A percentile compares a stretch with the other conserved stretches of the same genome.
These are phyloP conservation scores for Epiblema foenella DNA, from an alignment of 2,888 invertebrate genomes.

Conservation along the genomic window DNA sequence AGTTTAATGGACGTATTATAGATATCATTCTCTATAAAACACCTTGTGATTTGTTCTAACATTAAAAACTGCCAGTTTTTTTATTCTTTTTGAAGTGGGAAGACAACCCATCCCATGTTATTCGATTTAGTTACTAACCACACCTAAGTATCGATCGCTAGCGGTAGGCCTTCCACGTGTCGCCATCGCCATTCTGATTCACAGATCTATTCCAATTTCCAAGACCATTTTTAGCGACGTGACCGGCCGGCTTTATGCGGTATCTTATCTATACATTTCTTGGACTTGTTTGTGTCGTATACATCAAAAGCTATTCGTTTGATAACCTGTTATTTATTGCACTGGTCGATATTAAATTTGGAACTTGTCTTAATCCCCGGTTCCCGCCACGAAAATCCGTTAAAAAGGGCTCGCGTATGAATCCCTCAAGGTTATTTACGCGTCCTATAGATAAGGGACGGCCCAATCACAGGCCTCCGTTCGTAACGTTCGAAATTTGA, in stretches of 20 bases:
- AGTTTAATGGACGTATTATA: constrained; percentile 1
- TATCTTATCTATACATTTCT: constrained; percentile 32
- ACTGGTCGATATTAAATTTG: constrained; percentile 12
- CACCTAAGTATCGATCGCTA: constrained; percentile 54
- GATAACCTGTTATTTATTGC: constrained; percentile 20
- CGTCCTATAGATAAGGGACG: constrained; percentile 75
- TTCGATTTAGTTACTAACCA: constrained; percentile 45
- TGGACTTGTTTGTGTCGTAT: constrained; percentile 11
- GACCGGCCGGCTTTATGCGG: constrained; percentile 20
- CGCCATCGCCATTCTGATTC: constrained; percentile 51
- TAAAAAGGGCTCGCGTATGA: constrained; percentile 63
- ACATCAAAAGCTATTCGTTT: constrained; percentile 17
- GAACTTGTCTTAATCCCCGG: constrained; percentile 15
- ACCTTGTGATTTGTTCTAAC: not conserved
- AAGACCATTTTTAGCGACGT: constrained; percentile 20
- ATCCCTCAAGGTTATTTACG: constrained; percentile 67
- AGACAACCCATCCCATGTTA: constrained; percentile 1
- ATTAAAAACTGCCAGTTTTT: constrained; percentile 21
- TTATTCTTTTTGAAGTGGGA: constrained; percentile 11
- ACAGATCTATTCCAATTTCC: not conserved
- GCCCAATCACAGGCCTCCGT: constrained; percentile 68
- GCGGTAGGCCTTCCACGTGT: constrained; percentile 48
- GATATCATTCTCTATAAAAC: constrained; percentile 10
- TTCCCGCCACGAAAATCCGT: constrained; percentile 60
- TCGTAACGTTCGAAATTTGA: constrained; percentile 70